Base-by-base conservation (phyloP, 2,113 vertebrate genomes). In the Odocoileus virginianus region DNA sequence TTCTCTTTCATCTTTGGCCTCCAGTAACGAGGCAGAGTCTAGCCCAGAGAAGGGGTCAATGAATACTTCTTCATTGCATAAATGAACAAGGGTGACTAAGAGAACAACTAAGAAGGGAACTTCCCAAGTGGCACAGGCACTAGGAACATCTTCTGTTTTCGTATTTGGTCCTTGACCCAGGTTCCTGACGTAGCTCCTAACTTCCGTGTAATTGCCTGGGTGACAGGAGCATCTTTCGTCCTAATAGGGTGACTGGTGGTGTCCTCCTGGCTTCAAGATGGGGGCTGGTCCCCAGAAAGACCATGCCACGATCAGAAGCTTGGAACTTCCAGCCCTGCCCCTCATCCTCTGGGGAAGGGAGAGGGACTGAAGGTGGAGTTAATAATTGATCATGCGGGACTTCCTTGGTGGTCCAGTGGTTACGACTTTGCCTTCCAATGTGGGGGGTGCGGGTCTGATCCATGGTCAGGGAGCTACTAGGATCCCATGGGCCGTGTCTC, bases 391-490 rank as follows among this genome's bases (percentile, higher is more conserved):
- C 25, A 0, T 16, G 40, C 17, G 67, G 67, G 67, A 40, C 67
- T 40, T 36, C 64, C 17, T 19, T 36, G n/a, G 64, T 71, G n/a
- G n/a, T 21, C 10, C 67, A 40, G n/a, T 12, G n/a, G 67, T 71
- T 71, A 40, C 9, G 2, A 40, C 36, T 43, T 27, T 25, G 23
- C 23, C 40, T 76, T 40, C 71, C 71, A 76, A 1, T 25, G 71
- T 13, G 2, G n/a, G 2, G 21, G 8, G n/a, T 21, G 17, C 0
- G 17, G n/a, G 67, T 71, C 6, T 36, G n/a, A 36, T 23, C n/a
- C 4, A 2, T 7, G 21, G 23, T 27, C 36, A 40, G 21, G 71
- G 36, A 71, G n/a, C 67, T 71, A 23, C n/a, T 40, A 76, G 36
- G 71, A 76, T 76, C 71, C 71, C n/a, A 71, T 19, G 36, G 64